Evolutionary conservation across 2,888 invertebrate species (phyloP).

Genomic region (Seladonia tumulorum): DNA sequence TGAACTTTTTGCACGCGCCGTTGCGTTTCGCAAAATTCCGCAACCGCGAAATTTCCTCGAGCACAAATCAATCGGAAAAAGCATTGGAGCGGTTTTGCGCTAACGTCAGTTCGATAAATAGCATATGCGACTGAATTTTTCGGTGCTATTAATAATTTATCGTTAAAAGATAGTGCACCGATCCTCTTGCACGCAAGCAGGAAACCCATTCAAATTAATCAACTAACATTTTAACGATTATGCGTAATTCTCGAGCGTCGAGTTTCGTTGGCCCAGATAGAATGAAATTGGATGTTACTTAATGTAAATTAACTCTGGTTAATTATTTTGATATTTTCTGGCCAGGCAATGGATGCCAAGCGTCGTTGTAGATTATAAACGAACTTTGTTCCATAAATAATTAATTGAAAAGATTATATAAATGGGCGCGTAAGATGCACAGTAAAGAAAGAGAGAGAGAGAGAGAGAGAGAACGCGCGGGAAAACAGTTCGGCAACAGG

Average conservation of each 20-base stretch:
- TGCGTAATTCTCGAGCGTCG: neutral
- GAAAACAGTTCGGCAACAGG: neutral
- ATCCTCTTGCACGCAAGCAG: neutral
- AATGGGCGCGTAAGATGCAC: neutral
- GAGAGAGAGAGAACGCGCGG: neutral
- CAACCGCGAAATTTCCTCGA: neutral
- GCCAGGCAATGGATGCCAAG: neutral
- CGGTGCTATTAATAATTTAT: neutral
- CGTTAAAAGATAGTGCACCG: neutral
- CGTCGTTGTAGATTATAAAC: neutral
- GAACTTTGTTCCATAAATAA: constrained; percentile 1
- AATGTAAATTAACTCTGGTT: too few relatives aligned
- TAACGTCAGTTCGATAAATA: neutral
- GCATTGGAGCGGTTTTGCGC: neutral
- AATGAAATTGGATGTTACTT: neutral
- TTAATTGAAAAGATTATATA: neutral
- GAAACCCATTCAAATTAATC: neutral
- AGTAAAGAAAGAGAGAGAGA: neutral
- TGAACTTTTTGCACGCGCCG: neutral
- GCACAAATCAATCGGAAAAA: neutral
- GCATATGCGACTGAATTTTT: neutral
- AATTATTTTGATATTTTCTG: neutral
- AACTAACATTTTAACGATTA: neutral
- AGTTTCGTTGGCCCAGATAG: neutral
- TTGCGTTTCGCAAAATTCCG: neutral